A percentile compares a stretch with the other conserved stretches of the same genome.
These are phyloP conservation scores for Paguma larvata DNA, from an alignment of 2,797 vertebrate species.

Conservation along the genomic window DNA sequence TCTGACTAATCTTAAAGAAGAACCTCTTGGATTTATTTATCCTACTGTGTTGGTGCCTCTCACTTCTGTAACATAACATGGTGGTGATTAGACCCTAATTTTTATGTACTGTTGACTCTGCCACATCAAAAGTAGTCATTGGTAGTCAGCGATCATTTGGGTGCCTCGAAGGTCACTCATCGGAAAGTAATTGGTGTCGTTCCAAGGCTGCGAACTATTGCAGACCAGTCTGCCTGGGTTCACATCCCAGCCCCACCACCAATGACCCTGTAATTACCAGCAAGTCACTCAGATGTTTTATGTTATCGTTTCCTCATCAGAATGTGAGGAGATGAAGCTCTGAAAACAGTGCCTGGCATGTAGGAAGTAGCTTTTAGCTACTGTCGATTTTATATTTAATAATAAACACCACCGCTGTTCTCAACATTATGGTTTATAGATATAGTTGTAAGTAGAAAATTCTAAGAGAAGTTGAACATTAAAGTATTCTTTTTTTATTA, in stretches of 20 bases:
- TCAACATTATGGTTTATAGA: not conserved
- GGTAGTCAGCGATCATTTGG: not conserved
- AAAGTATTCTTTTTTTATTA: not conserved
- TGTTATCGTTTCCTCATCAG: not conserved
- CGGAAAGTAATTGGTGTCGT: not conserved
- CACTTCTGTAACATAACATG: not conserved
- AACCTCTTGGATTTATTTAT: not conserved
- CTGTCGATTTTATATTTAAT: not conserved
- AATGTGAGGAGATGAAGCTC: not conserved
- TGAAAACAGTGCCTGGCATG: not conserved
- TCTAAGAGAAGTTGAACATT: not conserved
- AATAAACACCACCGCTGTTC: not conserved
- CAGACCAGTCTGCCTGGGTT: not conserved
- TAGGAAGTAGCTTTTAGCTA: not conserved
- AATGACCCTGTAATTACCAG: not conserved
- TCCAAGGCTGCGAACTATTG: not conserved
- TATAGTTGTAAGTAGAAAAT: not conserved
- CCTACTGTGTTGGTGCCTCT: not conserved
- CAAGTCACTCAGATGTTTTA: not conserved
- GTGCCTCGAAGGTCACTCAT: not conserved
- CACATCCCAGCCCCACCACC: not conserved
- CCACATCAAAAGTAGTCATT: not conserved
- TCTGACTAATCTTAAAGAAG: constrained; percentile 19
- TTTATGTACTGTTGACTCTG: not conserved
- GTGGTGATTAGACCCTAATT: not conserved